phyloP scores from a whole-genome alignment of 2,113 vertebrate genomes.

The Callipepla squamata region DNA sequence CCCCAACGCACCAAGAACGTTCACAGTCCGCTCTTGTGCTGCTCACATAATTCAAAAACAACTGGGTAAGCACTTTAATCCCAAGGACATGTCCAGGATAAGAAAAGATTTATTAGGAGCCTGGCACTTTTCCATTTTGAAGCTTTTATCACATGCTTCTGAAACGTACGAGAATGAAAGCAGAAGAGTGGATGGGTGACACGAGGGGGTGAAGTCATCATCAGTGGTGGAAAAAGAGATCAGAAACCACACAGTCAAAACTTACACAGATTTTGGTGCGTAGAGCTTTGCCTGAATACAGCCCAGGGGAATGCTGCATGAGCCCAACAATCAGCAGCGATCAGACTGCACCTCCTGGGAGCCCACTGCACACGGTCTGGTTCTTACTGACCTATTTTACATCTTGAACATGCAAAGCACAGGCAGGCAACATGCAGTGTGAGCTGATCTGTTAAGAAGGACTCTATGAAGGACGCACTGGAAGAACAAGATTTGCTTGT shows the following conservation, averaged over 20 bases:
- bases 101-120: background rate
- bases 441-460: background rate
- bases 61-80: background rate
- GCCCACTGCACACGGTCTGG: background rate
- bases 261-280: no score
- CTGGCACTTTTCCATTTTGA: background rate
- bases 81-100: background rate
- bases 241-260: background rate
- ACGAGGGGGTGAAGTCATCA: background rate
- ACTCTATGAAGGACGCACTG: background rate
- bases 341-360: background rate
- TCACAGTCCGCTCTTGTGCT: background rate
- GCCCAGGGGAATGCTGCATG: background rate
- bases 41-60: background rate
- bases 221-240: background rate
- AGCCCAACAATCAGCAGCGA: fast-evolving
- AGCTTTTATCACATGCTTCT: background rate
- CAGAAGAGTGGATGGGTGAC: fast-evolving
- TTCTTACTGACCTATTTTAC: background rate
- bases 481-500: background rate
- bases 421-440: fast-evolving
- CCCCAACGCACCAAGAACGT: background rate
- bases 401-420: background rate
- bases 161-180: background rate
- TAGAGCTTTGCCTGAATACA: fast-evolving